These are phyloP conservation scores for Apus apus DNA, from an alignment of 2,113 vertebrate genomes.

Conservation along the genomic window DNA sequence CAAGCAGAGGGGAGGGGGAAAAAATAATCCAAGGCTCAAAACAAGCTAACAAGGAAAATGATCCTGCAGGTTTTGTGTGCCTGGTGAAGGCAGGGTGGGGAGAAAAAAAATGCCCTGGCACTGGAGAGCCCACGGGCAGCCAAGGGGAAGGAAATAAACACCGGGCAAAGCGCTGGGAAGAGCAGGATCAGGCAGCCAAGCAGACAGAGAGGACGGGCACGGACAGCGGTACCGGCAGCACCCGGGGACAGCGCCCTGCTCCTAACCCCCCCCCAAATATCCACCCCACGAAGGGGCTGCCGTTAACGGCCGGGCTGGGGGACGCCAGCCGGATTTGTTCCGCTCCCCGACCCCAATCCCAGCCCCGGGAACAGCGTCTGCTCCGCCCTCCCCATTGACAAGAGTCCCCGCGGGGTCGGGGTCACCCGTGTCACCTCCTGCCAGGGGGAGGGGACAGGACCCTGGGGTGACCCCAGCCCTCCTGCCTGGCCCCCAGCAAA, in stretches of 20 bases:
- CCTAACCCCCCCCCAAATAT: background rate
- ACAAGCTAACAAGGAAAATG: background rate
- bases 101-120: background rate
- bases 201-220: no score
- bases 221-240: no score
- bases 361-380: background rate
- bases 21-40: background rate
- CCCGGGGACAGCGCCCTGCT: background rate
- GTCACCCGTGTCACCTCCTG: background rate
- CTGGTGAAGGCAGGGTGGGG: background rate
- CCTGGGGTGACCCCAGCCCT: background rate
- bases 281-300: background rate
- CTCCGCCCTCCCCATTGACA: background rate
- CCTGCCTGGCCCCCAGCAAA: background rate
- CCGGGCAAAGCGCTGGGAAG: background rate
- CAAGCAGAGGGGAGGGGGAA: background rate
- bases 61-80: background rate
- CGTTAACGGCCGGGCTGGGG: background rate
- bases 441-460: background rate
- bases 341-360: background rate
- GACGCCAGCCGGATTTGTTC: background rate
- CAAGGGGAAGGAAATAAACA: background rate
- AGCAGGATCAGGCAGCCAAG: background rate
- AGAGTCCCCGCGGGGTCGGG: background rate
- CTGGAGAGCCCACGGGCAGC: background rate